phyloP scores from a whole-genome alignment of 1,140 invertebrate species.

The Plutomurus gul region DNA sequence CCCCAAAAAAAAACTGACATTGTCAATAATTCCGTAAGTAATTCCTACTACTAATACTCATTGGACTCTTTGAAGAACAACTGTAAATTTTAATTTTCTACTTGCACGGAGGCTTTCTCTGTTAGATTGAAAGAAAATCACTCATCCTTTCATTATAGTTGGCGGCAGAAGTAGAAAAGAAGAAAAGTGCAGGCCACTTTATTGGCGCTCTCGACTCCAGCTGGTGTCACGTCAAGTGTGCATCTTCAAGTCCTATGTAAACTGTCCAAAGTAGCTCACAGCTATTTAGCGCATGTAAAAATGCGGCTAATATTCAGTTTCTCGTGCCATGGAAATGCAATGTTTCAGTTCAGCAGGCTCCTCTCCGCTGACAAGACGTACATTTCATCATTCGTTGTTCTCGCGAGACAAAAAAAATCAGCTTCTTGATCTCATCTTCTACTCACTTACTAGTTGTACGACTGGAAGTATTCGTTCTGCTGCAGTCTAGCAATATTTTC shows the following conservation, averaged over 20 bases:
- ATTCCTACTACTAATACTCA: too few relatives aligned
- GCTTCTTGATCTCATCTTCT: neutral
- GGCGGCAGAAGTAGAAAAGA: neutral
- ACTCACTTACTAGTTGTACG: neutral
- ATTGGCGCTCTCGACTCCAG: conserved; percentile 1
- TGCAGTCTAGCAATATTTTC: too few relatives aligned
- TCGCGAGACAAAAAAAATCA: conserved; percentile 8
- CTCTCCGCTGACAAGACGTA: neutral
- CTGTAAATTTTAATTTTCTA: neutral
- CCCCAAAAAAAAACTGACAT: too few relatives aligned
- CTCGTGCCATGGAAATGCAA: neutral
- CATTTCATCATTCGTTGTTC: conserved; percentile 17
- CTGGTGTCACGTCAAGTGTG: conserved; percentile 18
- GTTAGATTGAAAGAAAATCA: neutral
- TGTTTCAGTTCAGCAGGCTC: neutral
- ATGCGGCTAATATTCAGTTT: neutral
- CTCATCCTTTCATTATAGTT: neutral
- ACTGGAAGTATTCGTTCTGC: neutral
- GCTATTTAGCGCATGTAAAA: neutral
- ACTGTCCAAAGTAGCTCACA: neutral
- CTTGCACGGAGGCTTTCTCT: neutral
- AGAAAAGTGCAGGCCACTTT: too few relatives aligned
- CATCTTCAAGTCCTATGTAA: neutral
- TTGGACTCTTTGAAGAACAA: too few relatives aligned
- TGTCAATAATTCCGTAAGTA: too few relatives aligned